These are phyloP conservation scores for Carollia perspicillata DNA, from an alignment of 2,113 vertebrate genomes.

Conservation along the genomic window DNA sequence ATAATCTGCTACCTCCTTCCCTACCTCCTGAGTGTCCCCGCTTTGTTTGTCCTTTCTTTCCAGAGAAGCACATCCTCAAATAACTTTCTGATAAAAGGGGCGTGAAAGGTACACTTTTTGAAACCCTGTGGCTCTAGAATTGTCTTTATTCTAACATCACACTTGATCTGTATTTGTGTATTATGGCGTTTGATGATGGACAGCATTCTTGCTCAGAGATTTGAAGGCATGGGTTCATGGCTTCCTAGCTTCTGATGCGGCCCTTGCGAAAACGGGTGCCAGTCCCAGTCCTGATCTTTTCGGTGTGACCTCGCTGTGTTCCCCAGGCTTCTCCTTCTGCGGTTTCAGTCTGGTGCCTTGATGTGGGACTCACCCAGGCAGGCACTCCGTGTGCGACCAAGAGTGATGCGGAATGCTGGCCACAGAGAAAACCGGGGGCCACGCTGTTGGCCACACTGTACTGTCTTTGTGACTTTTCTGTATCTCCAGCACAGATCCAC, in stretches of 20 bases:
- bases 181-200: neutral
- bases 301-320: neutral
- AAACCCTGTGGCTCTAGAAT: neutral
- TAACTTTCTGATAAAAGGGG: neutral
- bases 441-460: no score
- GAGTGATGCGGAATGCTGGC: fast-evolving
- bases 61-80: neutral
- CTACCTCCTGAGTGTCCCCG: neutral
- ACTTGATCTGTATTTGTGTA: neutral
- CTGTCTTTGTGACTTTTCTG: neutral
- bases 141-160: neutral
- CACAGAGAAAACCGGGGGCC: fast-evolving
- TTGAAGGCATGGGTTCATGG: neutral
- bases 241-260: neutral
- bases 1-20: neutral
- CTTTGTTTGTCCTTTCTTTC: neutral
- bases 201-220: neutral
- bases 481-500: neutral
- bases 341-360: neutral
- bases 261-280: no score
- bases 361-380: no score
- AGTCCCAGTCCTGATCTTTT: neutral
- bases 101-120: neutral
- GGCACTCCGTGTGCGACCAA: fast-evolving
- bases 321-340: neutral